Evolutionary conservation across 2,797 vertebrate genomes (phyloP).

Genomic region (Pantherophis alleghaniensis): DNA sequence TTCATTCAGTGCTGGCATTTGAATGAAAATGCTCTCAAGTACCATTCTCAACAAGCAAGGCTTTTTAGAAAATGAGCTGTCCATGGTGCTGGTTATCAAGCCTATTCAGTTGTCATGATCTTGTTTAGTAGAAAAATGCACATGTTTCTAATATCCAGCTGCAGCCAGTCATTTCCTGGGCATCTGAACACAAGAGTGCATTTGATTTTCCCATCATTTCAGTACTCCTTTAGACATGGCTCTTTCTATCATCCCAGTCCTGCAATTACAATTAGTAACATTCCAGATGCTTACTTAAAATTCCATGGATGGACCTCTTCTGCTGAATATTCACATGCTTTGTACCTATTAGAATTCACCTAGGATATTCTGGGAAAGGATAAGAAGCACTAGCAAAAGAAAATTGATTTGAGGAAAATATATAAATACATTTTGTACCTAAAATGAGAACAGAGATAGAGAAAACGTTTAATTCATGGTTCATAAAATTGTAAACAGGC

Average conservation of each 20-base stretch:
- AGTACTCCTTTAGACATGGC: background rate
- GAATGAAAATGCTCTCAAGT: slow-evolving; percentile 31
- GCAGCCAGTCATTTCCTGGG: slow-evolving; percentile 40
- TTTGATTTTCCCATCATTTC: slow-evolving; percentile 39
- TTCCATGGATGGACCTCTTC: slow-evolving; percentile 1
- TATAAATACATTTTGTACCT: slow-evolving; percentile 31
- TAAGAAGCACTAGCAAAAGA: background rate
- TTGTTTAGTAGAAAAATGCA: slow-evolving; percentile 57
- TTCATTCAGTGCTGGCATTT: background rate
- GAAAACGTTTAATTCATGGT: slow-evolving; percentile 31
- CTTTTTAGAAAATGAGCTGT: slow-evolving; percentile 57
- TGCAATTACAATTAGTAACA: slow-evolving; percentile 54
- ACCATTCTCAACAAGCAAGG: slow-evolving; percentile 50
- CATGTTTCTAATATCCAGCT: slow-evolving; percentile 51
- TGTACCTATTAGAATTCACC: slow-evolving; percentile 39
- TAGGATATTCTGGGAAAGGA: slow-evolving; percentile 11
- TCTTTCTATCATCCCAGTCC: slow-evolving; percentile 43
- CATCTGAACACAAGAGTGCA: slow-evolving; percentile 48
- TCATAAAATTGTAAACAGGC: background rate
- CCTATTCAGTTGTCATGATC: slow-evolving; percentile 55
- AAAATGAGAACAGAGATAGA: slow-evolving; percentile 25
- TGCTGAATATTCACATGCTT: slow-evolving; percentile 4
- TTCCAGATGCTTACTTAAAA: slow-evolving; percentile 36
- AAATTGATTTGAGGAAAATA: slow-evolving; percentile 1
- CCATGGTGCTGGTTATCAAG: slow-evolving; percentile 33